Conservation (phyloP, 2,113 vertebrate species). For the Corapipo altera region DNA sequence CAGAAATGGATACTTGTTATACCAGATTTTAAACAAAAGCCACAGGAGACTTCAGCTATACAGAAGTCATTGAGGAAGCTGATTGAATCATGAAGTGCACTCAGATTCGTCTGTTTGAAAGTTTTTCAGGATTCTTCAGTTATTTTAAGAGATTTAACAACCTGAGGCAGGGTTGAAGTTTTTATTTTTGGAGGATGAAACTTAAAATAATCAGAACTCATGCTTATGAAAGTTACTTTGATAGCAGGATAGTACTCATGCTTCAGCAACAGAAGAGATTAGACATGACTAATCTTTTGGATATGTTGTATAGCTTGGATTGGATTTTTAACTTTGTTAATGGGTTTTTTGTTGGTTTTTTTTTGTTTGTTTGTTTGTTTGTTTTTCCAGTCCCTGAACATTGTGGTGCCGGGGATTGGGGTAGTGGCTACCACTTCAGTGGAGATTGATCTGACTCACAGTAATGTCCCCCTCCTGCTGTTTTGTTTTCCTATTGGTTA, state of each 20-base stretch:
- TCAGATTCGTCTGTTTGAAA: background rate
- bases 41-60: background rate
- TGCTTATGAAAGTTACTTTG: slow-evolving; percentile 1
- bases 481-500: slow-evolving; percentile 57
- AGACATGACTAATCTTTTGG: background rate
- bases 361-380: background rate
- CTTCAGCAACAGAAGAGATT: background rate
- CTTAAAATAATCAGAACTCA: background rate
- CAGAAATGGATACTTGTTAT: background rate
- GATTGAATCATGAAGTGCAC: background rate
- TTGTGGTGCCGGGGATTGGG: background rate
- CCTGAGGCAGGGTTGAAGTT: background rate
- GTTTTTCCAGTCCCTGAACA: background rate
- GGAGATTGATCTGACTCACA: slow-evolving; percentile 61
- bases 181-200: background rate
- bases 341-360: background rate
- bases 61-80: background rate
- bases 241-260: background rate
- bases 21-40: background rate
- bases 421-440: slow-evolving; percentile 31
- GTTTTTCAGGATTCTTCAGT: background rate
- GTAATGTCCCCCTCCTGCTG: slow-evolving; percentile 59
- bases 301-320: background rate
- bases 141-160: background rate
- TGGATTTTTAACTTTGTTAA: background rate